Evolutionary conservation across 2,888 invertebrate genomes (phyloP).

Genomic region (Drosophila subquinaria): DNA sequence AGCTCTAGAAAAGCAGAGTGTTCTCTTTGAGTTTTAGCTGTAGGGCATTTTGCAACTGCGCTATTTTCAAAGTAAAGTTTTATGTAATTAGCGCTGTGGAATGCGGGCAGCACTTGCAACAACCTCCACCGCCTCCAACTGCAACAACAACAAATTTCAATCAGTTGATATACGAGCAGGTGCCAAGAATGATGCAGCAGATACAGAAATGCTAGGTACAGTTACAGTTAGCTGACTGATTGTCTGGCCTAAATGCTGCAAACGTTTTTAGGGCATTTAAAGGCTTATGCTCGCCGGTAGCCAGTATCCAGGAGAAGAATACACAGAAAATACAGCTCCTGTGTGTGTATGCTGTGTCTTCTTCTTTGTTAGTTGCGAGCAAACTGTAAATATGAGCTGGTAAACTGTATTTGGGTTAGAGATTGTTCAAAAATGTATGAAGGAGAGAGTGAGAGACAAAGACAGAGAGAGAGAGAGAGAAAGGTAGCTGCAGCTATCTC

Average conservation of each 20-base stretch:
- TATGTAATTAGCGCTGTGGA: constrained; percentile 41
- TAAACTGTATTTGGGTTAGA: constrained; percentile 77
- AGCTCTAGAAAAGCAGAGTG: not conserved
- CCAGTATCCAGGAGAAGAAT: not conserved
- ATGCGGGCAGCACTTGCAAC: constrained; percentile 29
- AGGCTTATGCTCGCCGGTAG: constrained; percentile 19
- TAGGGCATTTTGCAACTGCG: constrained; percentile 26
- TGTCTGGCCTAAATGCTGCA: constrained; percentile 34
- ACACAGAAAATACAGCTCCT: not conserved
- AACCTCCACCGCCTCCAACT: constrained; percentile 5
- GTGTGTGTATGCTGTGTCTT: constrained; percentile 23
- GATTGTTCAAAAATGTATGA: constrained; percentile 79
- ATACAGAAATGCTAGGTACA: constrained; percentile 21
- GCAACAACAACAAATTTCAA: constrained; percentile 22
- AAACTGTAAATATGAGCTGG: constrained; percentile 61
- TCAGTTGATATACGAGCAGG: constrained; percentile 36
- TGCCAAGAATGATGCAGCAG: constrained; percentile 43
- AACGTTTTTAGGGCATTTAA: constrained; percentile 29
- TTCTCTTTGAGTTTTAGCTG: not conserved
- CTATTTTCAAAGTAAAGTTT: constrained; percentile 46
- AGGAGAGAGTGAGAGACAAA: constrained; percentile 1
- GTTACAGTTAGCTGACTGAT: constrained; percentile 25
- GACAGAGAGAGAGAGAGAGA: not conserved
- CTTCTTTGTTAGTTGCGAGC: constrained; percentile 50
- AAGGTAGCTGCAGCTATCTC: constrained; percentile 17